phyloP scores from a whole-genome alignment of 1,140 invertebrate species.

The Geopemphigus sp. region DNA sequence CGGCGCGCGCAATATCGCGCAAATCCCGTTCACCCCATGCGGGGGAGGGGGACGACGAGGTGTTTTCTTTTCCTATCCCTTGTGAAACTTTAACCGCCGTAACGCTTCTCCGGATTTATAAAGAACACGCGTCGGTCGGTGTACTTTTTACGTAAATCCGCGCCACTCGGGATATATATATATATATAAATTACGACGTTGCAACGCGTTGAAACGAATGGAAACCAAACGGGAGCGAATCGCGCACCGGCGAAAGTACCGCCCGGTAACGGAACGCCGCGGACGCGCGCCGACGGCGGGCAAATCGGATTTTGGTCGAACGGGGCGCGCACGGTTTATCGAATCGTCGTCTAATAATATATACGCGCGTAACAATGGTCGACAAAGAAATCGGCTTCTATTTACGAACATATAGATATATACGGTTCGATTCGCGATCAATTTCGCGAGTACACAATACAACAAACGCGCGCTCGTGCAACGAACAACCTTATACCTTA shows the following conservation, averaged over 20 bases:
- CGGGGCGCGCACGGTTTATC: background rate
- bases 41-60: no score
- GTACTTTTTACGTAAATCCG: slow-evolving; percentile 17
- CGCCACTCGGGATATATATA: background rate
- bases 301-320: background rate
- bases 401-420: no score
- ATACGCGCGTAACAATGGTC: no score
- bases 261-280: no score
- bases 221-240: background rate
- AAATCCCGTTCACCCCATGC: slow-evolving; percentile 34
- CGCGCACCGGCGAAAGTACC: background rate
- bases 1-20: background rate
- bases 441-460: no score
- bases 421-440: no score
- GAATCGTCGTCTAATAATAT: background rate
- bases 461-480: no score
- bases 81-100: background rate
- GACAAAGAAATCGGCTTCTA: no score
- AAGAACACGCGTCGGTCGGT: slow-evolving; percentile 26
- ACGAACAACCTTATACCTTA: no score
- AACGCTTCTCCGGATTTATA: slow-evolving; percentile 29
- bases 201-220: background rate
- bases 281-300: no score
- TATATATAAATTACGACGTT: background rate
- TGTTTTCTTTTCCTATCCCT: background rate